Base-by-base conservation (phyloP, 2,797 vertebrate genomes). In the Anguilla megastoma region DNA sequence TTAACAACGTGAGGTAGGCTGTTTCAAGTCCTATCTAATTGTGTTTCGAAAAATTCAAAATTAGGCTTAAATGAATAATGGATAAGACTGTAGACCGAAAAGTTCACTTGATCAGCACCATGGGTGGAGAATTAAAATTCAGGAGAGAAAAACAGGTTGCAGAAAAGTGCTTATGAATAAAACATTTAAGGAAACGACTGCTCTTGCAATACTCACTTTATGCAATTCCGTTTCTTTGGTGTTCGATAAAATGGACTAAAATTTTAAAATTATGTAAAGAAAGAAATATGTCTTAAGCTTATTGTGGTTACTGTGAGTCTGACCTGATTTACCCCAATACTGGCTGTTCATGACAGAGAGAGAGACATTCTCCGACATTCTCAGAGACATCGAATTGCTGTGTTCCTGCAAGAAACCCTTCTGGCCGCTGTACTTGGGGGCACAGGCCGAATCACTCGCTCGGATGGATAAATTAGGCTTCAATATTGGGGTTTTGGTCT, bases 361-460 rank as follows among this genome's bases (percentile, higher is more conserved):
- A 45, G 74, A 33, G 21, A 33, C 69, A 36, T 76, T 41, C 41
- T 76, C 33, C 0, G 74, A 16, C 14, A 36, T 76, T 36, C 36
- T 41, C 36, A 36, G 14, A 41, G 33, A 76, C 2, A 76, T 76
- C 30, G 41, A 3, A 76, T 33, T 2, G 66, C n/a, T 10, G 27
- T 71, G n/a, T 71, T 71, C 66, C n/a, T 71, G 66, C 66, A 71
- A 71, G 66, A 71, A 71, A 71, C n/a, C 63, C 63, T 66, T n/a
- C 6, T 66, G 63, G n/a, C n/a, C 63, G 10, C 66, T 30, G 66
- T 71, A 27, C 27, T 30, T 10, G 8, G 36, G 1, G 36, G 6
- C 71, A 79, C 30, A 79, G 74, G 14, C 36, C 41, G 74, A 16
- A 41, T 21, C 41, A 41, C 41, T 79, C 6, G 4, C 41, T 48